Conservation (phyloP, 2,797 vertebrate species). For the Gila robusta region DNA sequence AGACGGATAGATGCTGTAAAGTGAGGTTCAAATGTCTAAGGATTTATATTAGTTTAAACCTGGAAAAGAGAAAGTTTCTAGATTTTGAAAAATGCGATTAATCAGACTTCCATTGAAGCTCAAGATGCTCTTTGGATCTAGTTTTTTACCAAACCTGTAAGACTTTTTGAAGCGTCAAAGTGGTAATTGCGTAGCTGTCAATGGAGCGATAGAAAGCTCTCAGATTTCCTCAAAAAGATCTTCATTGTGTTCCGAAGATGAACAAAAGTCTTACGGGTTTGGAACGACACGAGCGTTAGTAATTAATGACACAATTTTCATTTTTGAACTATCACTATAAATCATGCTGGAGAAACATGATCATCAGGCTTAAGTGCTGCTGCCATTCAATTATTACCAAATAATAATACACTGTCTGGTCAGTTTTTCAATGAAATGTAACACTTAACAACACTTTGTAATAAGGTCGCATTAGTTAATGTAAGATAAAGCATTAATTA, state of each 20-base stretch:
- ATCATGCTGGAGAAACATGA: background rate
- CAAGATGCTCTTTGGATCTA: background rate
- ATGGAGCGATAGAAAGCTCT: no score
- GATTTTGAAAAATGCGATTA: background rate
- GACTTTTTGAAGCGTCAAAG: no score
- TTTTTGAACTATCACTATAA: no score
- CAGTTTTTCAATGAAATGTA: no score
- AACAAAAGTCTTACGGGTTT: no score
- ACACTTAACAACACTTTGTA: background rate
- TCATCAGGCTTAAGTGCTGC: background rate
- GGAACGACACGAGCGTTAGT: no score
- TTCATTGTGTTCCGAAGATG: no score
- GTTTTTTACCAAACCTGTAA: no score
- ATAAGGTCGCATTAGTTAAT: background rate
- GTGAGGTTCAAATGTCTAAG: background rate
- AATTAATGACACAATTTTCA: no score
- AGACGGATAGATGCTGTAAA: background rate
- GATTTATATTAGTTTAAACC: background rate
- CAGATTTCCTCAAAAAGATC: background rate
- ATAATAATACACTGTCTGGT: background rate
- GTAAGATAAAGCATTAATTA: background rate
- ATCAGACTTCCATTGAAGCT: background rate
- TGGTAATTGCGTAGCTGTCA: no score
- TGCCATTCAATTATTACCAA: background rate
- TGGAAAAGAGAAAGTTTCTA: background rate